Evolutionary conservation across 2,113 vertebrate genomes (phyloP).

Genomic region (Ellobius talpinus): DNA sequence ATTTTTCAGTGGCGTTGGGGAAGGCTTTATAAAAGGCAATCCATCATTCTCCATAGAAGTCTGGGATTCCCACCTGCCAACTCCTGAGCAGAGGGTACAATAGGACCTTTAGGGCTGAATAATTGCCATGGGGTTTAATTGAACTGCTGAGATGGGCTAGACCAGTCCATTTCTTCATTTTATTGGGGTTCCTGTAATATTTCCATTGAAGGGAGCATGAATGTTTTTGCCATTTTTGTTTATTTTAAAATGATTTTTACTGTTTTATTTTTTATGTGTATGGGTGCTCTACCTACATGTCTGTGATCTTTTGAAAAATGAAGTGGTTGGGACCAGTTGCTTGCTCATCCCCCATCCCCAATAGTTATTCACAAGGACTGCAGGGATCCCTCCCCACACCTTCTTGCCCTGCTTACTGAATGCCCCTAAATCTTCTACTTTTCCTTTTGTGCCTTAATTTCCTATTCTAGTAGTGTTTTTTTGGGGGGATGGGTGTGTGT

Average conservation of each 20-base stretch:
- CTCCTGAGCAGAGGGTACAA: background rate
- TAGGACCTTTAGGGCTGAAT: background rate
- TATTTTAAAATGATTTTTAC: background rate
- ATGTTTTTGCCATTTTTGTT: background rate
- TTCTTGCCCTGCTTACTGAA: background rate
- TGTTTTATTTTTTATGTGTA: background rate
- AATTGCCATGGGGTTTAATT: background rate
- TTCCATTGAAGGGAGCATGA: background rate
- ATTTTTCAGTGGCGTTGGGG: background rate
- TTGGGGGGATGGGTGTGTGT: background rate
- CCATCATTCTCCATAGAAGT: background rate
- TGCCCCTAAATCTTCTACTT: background rate
- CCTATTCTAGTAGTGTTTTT: background rate
- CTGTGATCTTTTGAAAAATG: background rate
- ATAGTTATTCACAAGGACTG: background rate
- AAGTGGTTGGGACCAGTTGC: background rate
- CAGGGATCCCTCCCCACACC: background rate
- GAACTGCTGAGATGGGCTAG: background rate
- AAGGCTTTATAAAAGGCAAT: background rate
- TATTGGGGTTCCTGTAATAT: background rate
- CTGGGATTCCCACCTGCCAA: background rate
- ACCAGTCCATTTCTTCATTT: background rate
- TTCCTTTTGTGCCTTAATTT: background rate
- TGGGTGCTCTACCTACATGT: background rate
- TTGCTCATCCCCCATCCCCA: no score